Percentiles rank a stretch among this genome's conserved stretches.
Conservation (phyloP, 2,888 invertebrate species). For the Heliconius cydno region DNA sequence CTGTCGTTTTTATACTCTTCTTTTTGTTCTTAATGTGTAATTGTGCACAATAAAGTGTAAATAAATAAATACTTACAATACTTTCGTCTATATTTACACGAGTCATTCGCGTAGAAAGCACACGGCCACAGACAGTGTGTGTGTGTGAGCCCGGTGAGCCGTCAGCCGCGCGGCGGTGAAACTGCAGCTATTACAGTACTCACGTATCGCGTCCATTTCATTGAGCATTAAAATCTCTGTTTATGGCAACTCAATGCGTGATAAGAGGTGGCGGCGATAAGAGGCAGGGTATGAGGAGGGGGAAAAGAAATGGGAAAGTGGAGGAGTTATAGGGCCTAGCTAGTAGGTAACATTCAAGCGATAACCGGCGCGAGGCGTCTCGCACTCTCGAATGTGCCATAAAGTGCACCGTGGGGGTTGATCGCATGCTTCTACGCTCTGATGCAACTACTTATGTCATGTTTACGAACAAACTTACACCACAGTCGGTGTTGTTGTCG, state of each 20-base stretch:
- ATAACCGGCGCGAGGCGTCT: constrained; percentile 28
- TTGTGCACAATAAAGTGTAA: too few species aligned
- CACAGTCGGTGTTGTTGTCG: background rate
- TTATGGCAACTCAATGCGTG: constrained; percentile 42
- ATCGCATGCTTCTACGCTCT: constrained; percentile 19
- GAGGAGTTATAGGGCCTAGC: constrained; percentile 3
- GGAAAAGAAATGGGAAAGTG: background rate
- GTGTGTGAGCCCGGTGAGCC: background rate
- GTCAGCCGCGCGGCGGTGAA: constrained; percentile 3
- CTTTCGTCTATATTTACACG: background rate
- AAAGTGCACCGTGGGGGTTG: constrained; percentile 31
- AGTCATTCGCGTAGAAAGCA: background rate
- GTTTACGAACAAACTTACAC: constrained; percentile 21
- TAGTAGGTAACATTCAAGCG: constrained; percentile 14
- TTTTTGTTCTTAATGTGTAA: too few species aligned
- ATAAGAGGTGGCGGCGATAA: constrained; percentile 27
- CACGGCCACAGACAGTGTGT: background rate
- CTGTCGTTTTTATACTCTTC: too few species aligned
- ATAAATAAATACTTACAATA: background rate
- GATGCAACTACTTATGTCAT: constrained; percentile 27
- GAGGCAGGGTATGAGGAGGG: background rate
- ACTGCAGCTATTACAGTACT: constrained; percentile 29
- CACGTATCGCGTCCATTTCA: constrained; percentile 39
- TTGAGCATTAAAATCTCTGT: constrained; percentile 42
- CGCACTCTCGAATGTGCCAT: constrained; percentile 31